Evolutionary conservation across 1,140 invertebrate species (phyloP).

Genomic region (Pteromalus puparum): DNA sequence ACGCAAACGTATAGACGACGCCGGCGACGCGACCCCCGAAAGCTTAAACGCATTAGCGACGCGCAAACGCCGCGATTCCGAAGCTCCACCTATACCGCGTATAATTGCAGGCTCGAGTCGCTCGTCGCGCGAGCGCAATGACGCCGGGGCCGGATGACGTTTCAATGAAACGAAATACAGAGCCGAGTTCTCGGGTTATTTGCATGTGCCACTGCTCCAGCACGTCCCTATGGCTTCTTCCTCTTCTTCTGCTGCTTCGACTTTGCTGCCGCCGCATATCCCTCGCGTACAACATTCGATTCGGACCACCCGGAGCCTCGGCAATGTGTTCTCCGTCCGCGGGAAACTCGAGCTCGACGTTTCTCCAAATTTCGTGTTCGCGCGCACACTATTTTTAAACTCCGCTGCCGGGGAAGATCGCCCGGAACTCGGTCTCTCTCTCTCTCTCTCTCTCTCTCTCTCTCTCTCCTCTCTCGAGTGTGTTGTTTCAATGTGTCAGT

Average conservation of each 20-base stretch:
- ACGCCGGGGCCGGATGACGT: background rate
- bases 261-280: background rate
- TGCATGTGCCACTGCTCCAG: background rate
- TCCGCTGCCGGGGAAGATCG: background rate
- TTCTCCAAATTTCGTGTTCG: background rate
- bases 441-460: no score
- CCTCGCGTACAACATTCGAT: background rate
- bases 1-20: background rate
- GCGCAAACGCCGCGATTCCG: background rate
- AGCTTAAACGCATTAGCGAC: background rate
- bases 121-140: no score
- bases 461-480: background rate
- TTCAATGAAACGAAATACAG: background rate
- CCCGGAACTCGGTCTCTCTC: background rate
- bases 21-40: background rate
- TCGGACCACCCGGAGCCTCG: background rate
- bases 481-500: conserved; percentile 1
- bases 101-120: background rate
- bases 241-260: background rate
- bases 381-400: background rate
- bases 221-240: background rate
- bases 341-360: background rate
- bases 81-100: background rate
- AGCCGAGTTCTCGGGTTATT: background rate
- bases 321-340: background rate